Conservation (phyloP, 2,888 invertebrate genomes). For the Oasisia sp. region DNA sequence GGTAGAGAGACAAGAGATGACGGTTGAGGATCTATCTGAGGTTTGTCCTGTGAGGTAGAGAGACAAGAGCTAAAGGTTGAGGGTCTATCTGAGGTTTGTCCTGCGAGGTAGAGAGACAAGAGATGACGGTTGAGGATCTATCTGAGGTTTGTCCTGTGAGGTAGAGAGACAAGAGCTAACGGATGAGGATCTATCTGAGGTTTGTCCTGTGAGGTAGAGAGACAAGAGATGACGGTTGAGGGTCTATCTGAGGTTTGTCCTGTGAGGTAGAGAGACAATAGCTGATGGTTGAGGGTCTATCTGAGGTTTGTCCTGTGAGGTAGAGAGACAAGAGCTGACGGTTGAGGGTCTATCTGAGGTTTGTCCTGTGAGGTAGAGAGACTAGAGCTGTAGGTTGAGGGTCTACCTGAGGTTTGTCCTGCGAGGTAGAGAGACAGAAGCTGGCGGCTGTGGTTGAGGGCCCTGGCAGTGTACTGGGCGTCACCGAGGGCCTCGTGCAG, state of each 20-base stretch:
- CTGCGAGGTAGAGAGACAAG: no score
- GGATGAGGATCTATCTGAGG: constrained; percentile 50
- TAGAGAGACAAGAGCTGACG: neutral
- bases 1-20: no score
- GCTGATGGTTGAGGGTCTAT: constrained; percentile 40
- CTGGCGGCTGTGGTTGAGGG: constrained; percentile 61
- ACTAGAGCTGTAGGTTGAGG: neutral
- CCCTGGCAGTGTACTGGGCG: constrained; percentile 56
- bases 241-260: constrained; percentile 57
- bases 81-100: no score
- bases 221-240: constrained; percentile 61
- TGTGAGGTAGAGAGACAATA: constrained; percentile 46
- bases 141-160: no score
- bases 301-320: neutral
- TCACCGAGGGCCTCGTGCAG: constrained; percentile 53
- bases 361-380: neutral
- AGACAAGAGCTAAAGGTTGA: no score
- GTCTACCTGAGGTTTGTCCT: constrained; percentile 60
- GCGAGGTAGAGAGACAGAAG: constrained; percentile 62
- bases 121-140: no score
- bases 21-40: no score
- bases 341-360: neutral
- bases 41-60: no score
- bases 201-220: constrained; percentile 62
- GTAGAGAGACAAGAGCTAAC: no score